phyloP scores from a whole-genome alignment of 2,888 invertebrate genomes.

The Zygaena filipendulae region DNA sequence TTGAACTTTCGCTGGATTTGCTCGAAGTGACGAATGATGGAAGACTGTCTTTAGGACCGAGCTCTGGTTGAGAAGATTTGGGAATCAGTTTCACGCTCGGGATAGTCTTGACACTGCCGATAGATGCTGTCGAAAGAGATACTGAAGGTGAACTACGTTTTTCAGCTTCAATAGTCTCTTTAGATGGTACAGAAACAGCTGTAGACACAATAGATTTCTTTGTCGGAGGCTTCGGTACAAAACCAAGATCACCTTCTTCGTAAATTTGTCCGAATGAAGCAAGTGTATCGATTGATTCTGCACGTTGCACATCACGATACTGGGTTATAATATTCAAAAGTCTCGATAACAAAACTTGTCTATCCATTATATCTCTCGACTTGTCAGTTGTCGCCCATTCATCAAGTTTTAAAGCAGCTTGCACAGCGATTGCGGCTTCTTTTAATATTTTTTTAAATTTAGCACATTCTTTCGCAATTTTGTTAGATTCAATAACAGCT shows the following conservation, averaged over 20 bases:
- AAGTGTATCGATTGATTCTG: slow-evolving; percentile 48
- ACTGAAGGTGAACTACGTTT: slow-evolving; percentile 19
- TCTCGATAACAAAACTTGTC: slow-evolving; percentile 61
- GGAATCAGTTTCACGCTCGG: slow-evolving; percentile 43
- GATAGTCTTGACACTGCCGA: slow-evolving; percentile 41
- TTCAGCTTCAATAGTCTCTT: slow-evolving; percentile 22
- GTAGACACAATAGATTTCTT: slow-evolving; percentile 27
- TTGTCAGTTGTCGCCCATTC: slow-evolving; percentile 41
- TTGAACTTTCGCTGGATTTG: slow-evolving; percentile 27
- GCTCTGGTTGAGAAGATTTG: slow-evolving; percentile 20
- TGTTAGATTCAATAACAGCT: slow-evolving; percentile 46
- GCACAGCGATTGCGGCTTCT: slow-evolving; percentile 71
- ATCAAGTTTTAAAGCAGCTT: slow-evolving; percentile 65
- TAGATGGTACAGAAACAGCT: slow-evolving; percentile 19
- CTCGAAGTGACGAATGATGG: slow-evolving; percentile 43
- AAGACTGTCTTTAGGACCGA: slow-evolving; percentile 35
- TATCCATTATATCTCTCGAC: slow-evolving; percentile 48
- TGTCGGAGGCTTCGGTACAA: slow-evolving; percentile 60
- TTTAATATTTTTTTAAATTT: slow-evolving; percentile 68
- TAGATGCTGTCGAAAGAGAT: slow-evolving; percentile 26
- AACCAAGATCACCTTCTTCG: slow-evolving; percentile 73
- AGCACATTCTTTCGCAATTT: slow-evolving; percentile 60
- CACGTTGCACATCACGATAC: slow-evolving; percentile 42
- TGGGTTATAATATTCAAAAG: slow-evolving; percentile 63
- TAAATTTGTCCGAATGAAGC: slow-evolving; percentile 67